Evolutionary conservation across 2,888 invertebrate genomes (phyloP).

Genomic region (Coleophora deauratella): DNA sequence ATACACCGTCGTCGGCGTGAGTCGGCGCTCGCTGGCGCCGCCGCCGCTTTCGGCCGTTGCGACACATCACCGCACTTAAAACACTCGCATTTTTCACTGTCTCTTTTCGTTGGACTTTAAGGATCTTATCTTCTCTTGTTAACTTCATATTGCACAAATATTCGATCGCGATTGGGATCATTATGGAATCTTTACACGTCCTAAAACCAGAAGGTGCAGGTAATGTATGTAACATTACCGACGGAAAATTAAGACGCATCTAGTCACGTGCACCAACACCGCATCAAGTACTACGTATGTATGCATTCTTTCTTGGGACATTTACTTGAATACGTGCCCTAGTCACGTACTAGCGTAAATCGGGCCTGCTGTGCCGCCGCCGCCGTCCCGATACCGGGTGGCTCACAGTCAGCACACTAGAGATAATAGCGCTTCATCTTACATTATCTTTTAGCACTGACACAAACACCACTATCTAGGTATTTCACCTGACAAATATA

Average conservation of each 20-base stretch:
- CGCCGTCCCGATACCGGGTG: conserved; percentile 9
- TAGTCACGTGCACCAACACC: conserved; percentile 33
- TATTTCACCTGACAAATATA: conserved; percentile 60
- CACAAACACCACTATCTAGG: conserved; percentile 41
- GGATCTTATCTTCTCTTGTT: conserved; percentile 8
- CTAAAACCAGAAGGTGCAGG: too few species aligned
- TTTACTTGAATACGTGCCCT: conserved; percentile 49
- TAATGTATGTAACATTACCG: too few species aligned
- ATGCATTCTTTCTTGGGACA: conserved; percentile 29
- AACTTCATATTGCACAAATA: too few species aligned
- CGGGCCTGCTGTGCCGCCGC: conserved; percentile 12
- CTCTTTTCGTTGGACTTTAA: background rate
- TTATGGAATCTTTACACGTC: too few species aligned
- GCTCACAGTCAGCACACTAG: conserved; percentile 8
- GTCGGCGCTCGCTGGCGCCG: conserved; percentile 22
- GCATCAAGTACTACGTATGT: conserved; percentile 16
- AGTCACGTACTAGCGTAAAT: conserved; percentile 42
- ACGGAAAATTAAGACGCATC: too few species aligned
- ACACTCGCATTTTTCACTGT: conserved; percentile 5
- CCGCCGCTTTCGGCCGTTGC: conserved; percentile 42
- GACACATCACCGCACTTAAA: conserved; percentile 50
- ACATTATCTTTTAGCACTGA: conserved; percentile 35
- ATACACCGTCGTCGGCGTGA: conserved; percentile 28
- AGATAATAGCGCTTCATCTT: conserved; percentile 31
- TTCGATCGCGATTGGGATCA: too few species aligned